Conservation (phyloP, 1,140 invertebrate genomes). For the Solen grandis region DNA sequence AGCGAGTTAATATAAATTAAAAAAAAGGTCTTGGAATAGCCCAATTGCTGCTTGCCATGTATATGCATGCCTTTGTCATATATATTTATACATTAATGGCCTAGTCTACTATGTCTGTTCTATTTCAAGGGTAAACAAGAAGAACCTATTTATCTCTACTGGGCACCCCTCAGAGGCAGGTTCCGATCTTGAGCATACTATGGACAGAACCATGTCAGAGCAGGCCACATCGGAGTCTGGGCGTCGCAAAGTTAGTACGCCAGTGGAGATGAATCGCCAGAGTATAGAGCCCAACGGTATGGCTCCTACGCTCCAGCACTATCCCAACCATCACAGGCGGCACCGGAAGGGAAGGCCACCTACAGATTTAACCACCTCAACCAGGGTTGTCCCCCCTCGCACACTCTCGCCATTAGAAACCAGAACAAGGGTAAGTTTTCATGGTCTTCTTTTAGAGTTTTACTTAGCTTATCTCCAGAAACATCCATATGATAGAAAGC, state of each 20-base stretch:
- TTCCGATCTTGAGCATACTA: slow-evolving; percentile 30
- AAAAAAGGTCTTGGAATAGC: not conserved
- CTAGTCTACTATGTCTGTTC: not conserved
- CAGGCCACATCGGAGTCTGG: not conserved
- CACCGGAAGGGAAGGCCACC: slow-evolving; percentile 15
- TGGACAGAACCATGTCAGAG: slow-evolving; percentile 8
- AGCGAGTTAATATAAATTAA: not conserved
- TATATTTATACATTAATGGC: not conserved
- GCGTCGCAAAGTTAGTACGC: not conserved
- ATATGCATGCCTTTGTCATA: not conserved
- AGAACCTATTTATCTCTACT: slow-evolving; percentile 15
- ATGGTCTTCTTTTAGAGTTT: not conserved
- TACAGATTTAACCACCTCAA: slow-evolving; percentile 6
- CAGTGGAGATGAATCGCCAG: not conserved
- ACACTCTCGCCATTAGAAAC: not conserved
- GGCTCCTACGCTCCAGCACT: not conserved
- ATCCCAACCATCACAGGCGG: not conserved
- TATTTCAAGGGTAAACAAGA: slow-evolving; percentile 20
- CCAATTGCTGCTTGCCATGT: not conserved
- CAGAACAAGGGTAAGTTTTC: not conserved
- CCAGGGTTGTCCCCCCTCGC: not conserved
- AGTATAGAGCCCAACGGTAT: not conserved
- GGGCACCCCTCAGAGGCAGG: slow-evolving; percentile 9
- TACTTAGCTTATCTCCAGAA: not conserved
- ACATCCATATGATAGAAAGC: not conserved